Evolutionary conservation across 2,797 vertebrate genomes (phyloP), one percentile per base, ranked within the genome.

Genomic region (Thamnophis elegans): DNA sequence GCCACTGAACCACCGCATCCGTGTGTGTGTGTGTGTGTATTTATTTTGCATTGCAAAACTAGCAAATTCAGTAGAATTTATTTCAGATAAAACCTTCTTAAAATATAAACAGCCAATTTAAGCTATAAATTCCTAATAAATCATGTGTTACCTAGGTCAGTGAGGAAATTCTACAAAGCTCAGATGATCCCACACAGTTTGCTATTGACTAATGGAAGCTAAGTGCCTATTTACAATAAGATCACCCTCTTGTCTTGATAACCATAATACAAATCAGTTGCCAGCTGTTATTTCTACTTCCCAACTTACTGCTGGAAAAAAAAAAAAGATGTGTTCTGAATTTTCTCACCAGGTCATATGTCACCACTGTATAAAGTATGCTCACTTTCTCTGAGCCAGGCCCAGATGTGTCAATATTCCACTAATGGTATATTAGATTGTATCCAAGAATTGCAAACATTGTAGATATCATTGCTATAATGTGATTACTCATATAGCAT

Each of bases 341-440:
- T 78, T 87, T 78, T 22, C 65, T 42, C 59, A 62, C 56, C 60
- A 73, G 22, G 32, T 42, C 32, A 87, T 22, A 54, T 87, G 36
- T 90, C 10, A 42, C 53, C 62, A 59, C 42, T 88, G 1, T 47
- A 10, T 42, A 28, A 28, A 78, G 54, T n/a, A 56, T 28, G 18
- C 55, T 59, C 53, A 73, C 12, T 68, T 90, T 58, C 28, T 51
- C 13, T 22, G 26, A 2, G 28, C 13, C 36, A 51, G 54, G 12
- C 47, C 85, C 85, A 32, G 26, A 85, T 36, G 51, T 59, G 28
- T 54, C 42, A 36, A 86, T 89, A 51, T 92, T 89, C 56, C 58
- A 85, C 55, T 92, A 65, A 58, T 92, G 88, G 60, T 47, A 25
- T 65, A 42, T 56, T 90, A 92, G 47, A 92, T 56, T 42, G 28